Evolutionary conservation across 2,797 vertebrate species (phyloP).

Genomic region (Peromyscus melanophrys): DNA sequence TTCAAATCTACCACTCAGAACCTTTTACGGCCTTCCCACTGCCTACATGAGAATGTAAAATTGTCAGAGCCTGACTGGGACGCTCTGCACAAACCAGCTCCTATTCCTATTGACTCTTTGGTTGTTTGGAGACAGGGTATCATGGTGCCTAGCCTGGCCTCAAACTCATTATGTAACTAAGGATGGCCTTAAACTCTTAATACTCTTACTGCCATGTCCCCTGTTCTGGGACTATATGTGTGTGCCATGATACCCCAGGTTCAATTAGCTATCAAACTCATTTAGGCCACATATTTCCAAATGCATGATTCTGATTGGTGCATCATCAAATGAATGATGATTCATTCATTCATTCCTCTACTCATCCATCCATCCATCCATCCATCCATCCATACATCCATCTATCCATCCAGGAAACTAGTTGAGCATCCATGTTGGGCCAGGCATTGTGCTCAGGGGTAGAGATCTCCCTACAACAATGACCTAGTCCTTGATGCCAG

Average conservation of each 20-base stretch:
- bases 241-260: background rate
- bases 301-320: background rate
- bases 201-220: background rate
- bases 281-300: constrained; percentile 23
- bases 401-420: background rate
- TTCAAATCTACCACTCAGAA: constrained; percentile 60
- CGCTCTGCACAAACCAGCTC: background rate
- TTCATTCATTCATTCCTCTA: background rate
- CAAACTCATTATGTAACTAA: background rate
- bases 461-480: background rate
- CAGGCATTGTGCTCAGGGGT: background rate
- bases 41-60: constrained; percentile 11
- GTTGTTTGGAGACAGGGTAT: background rate
- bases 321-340: background rate
- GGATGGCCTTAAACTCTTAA: background rate
- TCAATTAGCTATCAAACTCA: background rate
- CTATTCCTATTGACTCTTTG: background rate
- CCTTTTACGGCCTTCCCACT: constrained; percentile 20
- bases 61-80: background rate
- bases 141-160: background rate
- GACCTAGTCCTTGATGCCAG: background rate
- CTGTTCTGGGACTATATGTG: background rate
- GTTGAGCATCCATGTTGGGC: background rate
- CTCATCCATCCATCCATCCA: background rate
- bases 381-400: background rate